These are phyloP conservation scores for Spilosoma lubricipeda DNA, from an alignment of 2,888 invertebrate genomes.

Conservation along the genomic window DNA sequence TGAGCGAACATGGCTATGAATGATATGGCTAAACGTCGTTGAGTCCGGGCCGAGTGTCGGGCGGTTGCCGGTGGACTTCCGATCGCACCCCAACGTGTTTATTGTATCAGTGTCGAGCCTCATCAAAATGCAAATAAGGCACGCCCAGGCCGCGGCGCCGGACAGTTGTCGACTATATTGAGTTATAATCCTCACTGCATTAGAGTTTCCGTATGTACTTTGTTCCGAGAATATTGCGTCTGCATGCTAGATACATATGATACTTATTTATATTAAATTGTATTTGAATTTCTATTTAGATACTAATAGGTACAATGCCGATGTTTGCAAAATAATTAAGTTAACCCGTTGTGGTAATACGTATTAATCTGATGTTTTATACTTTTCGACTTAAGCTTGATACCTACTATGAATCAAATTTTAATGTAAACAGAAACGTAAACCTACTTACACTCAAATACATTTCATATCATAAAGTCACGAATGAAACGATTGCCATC, in stretches of 20 bases:
- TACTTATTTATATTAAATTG: background rate
- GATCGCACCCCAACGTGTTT: slow-evolving; percentile 75
- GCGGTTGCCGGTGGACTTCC: slow-evolving; percentile 55
- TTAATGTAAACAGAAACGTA: background rate
- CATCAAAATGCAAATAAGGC: slow-evolving; percentile 86
- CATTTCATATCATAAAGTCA: background rate
- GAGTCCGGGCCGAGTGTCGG: slow-evolving; percentile 58
- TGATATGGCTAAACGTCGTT: slow-evolving; percentile 73
- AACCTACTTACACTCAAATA: background rate
- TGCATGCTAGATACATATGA: slow-evolving; percentile 34
- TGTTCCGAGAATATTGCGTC: slow-evolving; percentile 47
- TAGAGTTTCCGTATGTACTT: slow-evolving; percentile 52
- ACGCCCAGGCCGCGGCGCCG: slow-evolving; percentile 68
- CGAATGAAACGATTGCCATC: slow-evolving; percentile 6
- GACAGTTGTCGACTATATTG: slow-evolving; percentile 79
- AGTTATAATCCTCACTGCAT: slow-evolving; percentile 74
- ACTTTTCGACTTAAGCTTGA: background rate
- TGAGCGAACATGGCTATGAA: slow-evolving; percentile 72
- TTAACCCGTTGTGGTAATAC: background rate
- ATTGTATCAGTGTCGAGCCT: slow-evolving; percentile 84
- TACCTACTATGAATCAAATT: background rate
- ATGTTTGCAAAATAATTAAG: background rate
- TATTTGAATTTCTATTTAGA: slow-evolving; percentile 15
- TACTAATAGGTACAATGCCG: background rate
- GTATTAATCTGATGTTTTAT: background rate